These are phyloP conservation scores for Bruchidius siliquastri DNA, from an alignment of 2,888 invertebrate species.

Conservation along the genomic window DNA sequence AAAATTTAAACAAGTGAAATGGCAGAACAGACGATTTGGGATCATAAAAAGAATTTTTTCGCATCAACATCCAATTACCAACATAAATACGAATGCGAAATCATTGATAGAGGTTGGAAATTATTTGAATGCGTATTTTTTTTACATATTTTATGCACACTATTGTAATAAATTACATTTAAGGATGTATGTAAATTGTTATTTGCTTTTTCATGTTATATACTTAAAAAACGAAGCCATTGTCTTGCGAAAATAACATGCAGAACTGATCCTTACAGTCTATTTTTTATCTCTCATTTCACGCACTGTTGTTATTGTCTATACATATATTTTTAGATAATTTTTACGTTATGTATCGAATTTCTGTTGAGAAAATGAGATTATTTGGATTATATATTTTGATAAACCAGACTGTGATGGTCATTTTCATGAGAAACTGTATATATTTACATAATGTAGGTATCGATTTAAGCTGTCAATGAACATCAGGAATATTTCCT, in stretches of 20 bases:
- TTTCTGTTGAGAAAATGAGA: not conserved
- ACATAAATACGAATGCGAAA: no score
- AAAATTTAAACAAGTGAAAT: no score
- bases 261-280: not conserved
- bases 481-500: not conserved
- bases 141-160: not conserved
- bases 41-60: no score
- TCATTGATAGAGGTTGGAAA: not conserved
- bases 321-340: not conserved
- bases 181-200: not conserved
- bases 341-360: not conserved
- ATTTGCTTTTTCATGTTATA: not conserved
- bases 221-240: not conserved
- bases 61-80: no score
- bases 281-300: not conserved
- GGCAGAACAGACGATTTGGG: no score
- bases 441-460: not conserved
- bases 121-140: not conserved
- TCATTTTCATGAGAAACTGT: not conserved
- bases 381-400: not conserved
- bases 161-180: not conserved
- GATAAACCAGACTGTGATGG: not conserved
- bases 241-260: not conserved
- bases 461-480: not conserved
- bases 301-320: not conserved